Evolutionary conservation across 2,797 vertebrate species (phyloP), one percentile per base, ranked within the genome.

Genomic region (Emydoidea blandingii): DNA sequence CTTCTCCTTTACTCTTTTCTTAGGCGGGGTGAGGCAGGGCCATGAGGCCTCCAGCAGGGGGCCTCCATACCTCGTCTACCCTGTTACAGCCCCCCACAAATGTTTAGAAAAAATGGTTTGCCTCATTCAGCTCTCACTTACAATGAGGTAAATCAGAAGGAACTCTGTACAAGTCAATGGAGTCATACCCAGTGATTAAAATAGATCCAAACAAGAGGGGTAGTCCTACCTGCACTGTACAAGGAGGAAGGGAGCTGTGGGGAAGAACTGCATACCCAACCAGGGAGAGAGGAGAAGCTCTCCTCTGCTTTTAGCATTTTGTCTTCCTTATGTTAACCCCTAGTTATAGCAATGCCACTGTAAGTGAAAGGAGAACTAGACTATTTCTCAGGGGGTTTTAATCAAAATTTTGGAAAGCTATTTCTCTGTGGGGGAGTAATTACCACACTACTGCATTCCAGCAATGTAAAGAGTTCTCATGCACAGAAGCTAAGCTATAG

Each of bases 341-440:
- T 96, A 96, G 96, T 97, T 97, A 93, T 94, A 95, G 94, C 89
- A 85, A 86, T 87, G 93, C 52, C 82, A 94, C 8, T 85, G 23
- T 82, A 1, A 83, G 56, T 94, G 91, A 95, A 81, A 90, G 59
- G 89, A 89, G 89, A 94, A 94, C 92, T 90, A 76, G 57, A 92
- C 81, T 80, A 83, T 93, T 44, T 74, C 37, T 41, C 1, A 12
- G 6, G 15, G 2, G 41, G 41, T 2, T 5, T 93, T 81, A 95
- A 93, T 12, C 88, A 89, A 90, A 92, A 84, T 95, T 97, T 93
- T 79, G 82, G 86, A 94, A 95, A 79, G 56, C 57, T 54, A 4
- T 97, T 92, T 89, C 92, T 97, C 92, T 96, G 74, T 79, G 86
- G 94, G 96, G 95, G 97, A 96, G 94, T 96, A 95, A 92, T 96